Evolutionary conservation across 2,888 invertebrate genomes (phyloP).

Genomic region (Tenodera sinensis): DNA sequence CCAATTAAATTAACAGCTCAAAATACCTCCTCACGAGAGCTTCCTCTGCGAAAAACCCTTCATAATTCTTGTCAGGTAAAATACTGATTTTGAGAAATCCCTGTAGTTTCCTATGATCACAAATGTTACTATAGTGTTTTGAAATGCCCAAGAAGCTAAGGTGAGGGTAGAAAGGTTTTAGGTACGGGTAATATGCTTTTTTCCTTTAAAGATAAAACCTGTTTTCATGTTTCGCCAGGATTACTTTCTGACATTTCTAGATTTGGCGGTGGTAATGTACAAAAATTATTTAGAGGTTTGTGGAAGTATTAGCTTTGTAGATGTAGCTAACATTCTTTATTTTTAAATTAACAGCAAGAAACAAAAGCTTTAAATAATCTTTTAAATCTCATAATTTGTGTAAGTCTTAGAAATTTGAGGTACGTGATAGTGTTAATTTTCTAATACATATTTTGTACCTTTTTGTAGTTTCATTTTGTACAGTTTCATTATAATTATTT

Average conservation of each 20-base stretch:
- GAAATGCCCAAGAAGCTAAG: not conserved
- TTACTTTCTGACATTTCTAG: not conserved
- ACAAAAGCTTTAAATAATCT: too few relatives aligned
- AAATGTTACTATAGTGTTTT: not conserved
- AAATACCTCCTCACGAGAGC: constrained; percentile 50
- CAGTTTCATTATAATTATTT: too few relatives aligned
- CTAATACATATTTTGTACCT: too few relatives aligned
- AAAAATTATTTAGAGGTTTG: not conserved
- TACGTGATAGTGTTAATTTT: too few relatives aligned
- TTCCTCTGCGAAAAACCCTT: constrained; percentile 54
- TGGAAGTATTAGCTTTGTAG: not conserved
- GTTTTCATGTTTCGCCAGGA: not conserved
- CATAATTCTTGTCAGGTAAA: constrained; percentile 53
- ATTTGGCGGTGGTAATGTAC: not conserved
- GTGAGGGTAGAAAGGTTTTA: not conserved
- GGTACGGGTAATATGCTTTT: not conserved
- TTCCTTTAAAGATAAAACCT: too few relatives aligned
- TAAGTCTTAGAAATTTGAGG: too few relatives aligned
- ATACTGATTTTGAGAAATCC: not conserved
- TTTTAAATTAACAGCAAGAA: not conserved
- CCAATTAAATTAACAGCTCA: constrained; percentile 53
- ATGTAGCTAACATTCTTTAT: not conserved
- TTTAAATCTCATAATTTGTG: too few relatives aligned
- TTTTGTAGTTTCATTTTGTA: too few relatives aligned
- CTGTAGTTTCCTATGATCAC: not conserved